These are phyloP conservation scores for Triplophysa yarkandensis DNA, from an alignment of 2,797 vertebrate species.

Conservation along the genomic window DNA sequence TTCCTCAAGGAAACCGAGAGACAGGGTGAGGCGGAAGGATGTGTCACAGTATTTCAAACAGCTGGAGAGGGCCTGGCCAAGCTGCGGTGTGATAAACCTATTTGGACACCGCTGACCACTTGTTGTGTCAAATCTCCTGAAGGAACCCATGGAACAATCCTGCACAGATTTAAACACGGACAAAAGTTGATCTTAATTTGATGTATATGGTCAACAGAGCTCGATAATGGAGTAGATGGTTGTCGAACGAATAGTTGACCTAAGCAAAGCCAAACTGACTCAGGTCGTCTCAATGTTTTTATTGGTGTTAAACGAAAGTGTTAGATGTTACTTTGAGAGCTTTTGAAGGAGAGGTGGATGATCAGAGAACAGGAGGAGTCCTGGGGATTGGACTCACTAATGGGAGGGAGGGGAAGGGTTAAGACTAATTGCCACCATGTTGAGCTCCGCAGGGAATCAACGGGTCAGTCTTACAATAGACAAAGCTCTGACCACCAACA, in stretches of 20 bases:
- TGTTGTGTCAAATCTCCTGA: constrained; percentile 39
- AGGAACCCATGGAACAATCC: constrained; percentile 2
- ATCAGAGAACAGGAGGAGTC: constrained; percentile 3
- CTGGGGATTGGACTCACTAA: constrained; percentile 30
- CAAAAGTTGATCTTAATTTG: neutral
- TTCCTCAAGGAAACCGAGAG: constrained; percentile 62
- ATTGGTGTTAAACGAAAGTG: constrained; percentile 12
- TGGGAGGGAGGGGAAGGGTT: constrained; percentile 50
- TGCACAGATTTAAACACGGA: too few relatives aligned
- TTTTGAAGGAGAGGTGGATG: constrained; percentile 20
- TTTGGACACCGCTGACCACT: constrained; percentile 33
- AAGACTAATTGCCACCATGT: constrained; percentile 64
- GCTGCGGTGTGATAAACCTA: constrained; percentile 40
- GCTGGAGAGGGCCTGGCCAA: constrained; percentile 44
- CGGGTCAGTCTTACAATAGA: constrained; percentile 47
- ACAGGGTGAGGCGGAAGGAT: constrained; percentile 55
- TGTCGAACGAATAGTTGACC: neutral
- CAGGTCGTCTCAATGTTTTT: neutral
- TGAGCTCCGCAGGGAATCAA: constrained; percentile 58
- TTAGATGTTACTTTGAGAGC: constrained; percentile 10
- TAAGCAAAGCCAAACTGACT: neutral
- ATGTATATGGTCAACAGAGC: too few relatives aligned
- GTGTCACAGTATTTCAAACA: constrained; percentile 53
- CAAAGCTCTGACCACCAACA: constrained; percentile 49
- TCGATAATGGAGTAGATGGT: neutral